phyloP scores from a whole-genome alignment of 2,797 vertebrate species.

The Philypnodon macrostomus region DNA sequence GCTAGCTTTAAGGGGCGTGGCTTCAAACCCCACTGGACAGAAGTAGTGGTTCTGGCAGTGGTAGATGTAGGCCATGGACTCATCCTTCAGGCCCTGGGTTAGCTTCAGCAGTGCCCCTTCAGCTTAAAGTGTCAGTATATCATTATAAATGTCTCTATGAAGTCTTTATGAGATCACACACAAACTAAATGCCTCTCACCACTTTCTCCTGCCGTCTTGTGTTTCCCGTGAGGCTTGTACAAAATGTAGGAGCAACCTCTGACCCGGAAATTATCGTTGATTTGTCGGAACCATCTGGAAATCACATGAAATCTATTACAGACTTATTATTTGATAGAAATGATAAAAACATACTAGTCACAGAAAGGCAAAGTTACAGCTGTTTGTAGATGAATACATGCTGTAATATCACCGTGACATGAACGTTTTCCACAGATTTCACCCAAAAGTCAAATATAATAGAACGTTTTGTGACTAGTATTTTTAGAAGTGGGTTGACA shows the following conservation, averaged over 20 bases:
- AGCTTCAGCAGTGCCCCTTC: slow-evolving; percentile 90
- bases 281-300: slow-evolving; percentile 97
- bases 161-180: neutral
- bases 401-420: too few species aligned
- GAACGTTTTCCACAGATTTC: too few species aligned
- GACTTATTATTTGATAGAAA: too few species aligned
- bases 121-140: slow-evolving; percentile 65
- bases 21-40: slow-evolving; percentile 97
- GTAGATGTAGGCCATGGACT: slow-evolving; percentile 95
- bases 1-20: slow-evolving; percentile 90
- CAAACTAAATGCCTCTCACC: slow-evolving; percentile 70
- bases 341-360: too few species aligned
- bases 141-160: neutral
- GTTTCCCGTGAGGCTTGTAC: slow-evolving; percentile 97
- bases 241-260: slow-evolving; percentile 96
- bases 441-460: too few species aligned
- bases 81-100: slow-evolving; percentile 90
- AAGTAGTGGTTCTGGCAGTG: slow-evolving; percentile 99
- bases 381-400: too few species aligned
- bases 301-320: too few species aligned
- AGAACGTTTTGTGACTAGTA: too few species aligned
- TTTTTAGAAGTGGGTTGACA: neutral
- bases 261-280: slow-evolving; percentile 94
- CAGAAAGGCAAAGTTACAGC: too few species aligned
- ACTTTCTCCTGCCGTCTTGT: slow-evolving; percentile 97